Evolutionary conservation across 2,797 vertebrate genomes (phyloP).

Genomic region (Enteromius argenteus): DNA sequence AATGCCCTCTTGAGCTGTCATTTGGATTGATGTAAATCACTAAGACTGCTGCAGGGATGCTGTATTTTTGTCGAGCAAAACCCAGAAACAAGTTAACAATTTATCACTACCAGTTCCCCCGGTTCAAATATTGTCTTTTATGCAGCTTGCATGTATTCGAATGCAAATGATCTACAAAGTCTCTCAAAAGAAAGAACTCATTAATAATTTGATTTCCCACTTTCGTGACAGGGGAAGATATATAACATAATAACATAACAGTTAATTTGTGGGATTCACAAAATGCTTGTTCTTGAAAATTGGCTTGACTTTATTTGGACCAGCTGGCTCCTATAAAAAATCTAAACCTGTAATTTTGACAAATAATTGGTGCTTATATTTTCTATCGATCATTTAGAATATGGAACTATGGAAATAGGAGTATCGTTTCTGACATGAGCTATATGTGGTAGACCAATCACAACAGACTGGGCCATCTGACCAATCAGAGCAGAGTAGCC

Average conservation of each 20-base stretch:
- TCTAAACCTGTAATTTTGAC: no score
- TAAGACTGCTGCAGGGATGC: neutral
- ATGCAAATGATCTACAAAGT: no score
- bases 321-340: no score
- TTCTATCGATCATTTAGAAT: neutral
- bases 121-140: no score
- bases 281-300: neutral
- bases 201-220: no score
- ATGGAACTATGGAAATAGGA: neutral
- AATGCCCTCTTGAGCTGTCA: neutral
- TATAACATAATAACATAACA: no score
- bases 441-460: neutral
- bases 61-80: neutral
- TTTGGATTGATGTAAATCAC: neutral
- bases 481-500: neutral
- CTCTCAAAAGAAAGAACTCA: no score
- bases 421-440: neutral
- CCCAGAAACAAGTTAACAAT: neutral
- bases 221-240: no score
- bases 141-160: no score
- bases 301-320: no score
- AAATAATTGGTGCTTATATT: neutral
- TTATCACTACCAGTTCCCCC: neutral
- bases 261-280: neutral
- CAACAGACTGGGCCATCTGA: neutral